Conservation (phyloP, 2,888 invertebrate species). For the Euplagia quadripunctaria region DNA sequence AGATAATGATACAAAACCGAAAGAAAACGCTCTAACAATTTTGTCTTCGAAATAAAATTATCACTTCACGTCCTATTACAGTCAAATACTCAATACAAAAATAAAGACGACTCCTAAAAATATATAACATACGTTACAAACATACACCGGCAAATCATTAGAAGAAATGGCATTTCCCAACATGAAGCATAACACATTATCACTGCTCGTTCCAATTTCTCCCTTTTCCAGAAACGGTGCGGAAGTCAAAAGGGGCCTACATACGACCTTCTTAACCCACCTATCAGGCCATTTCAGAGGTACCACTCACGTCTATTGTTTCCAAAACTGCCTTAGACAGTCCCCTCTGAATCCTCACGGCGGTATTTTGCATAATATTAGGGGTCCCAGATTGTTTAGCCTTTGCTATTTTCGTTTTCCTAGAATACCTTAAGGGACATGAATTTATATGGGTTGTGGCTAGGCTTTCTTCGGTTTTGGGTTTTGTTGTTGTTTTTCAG, state of each 20-base stretch:
- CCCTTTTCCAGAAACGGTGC: conserved; percentile 31
- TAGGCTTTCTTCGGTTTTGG: conserved; percentile 35
- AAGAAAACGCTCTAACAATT: too few species aligned
- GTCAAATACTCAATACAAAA: too few species aligned
- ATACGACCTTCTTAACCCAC: conserved; percentile 53
- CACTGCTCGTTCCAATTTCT: conserved; percentile 26
- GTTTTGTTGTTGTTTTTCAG: conserved; percentile 33
- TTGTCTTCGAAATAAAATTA: too few species aligned
- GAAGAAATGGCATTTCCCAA: conserved; percentile 15
- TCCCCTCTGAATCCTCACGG: conserved; percentile 54
- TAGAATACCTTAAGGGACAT: conserved; percentile 58
- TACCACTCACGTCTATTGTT: conserved; percentile 60
- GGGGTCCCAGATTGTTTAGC: conserved; percentile 55
- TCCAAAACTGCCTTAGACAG: conserved; percentile 66
- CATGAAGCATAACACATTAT: conserved; percentile 27
- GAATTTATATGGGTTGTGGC: conserved; percentile 61
- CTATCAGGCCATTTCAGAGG: conserved; percentile 49
- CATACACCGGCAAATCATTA: conserved; percentile 24
- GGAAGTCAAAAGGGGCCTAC: conserved; percentile 48
- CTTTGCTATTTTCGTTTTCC: conserved; percentile 47
- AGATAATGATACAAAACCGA: too few species aligned
- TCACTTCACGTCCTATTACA: too few species aligned
- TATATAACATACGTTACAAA: background rate
- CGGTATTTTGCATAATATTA: conserved; percentile 62
- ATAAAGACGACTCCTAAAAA: background rate